Evolutionary conservation across 2,113 vertebrate genomes (phyloP), one percentile per base, ranked within the genome.

Genomic region (Clupea harengus): DNA sequence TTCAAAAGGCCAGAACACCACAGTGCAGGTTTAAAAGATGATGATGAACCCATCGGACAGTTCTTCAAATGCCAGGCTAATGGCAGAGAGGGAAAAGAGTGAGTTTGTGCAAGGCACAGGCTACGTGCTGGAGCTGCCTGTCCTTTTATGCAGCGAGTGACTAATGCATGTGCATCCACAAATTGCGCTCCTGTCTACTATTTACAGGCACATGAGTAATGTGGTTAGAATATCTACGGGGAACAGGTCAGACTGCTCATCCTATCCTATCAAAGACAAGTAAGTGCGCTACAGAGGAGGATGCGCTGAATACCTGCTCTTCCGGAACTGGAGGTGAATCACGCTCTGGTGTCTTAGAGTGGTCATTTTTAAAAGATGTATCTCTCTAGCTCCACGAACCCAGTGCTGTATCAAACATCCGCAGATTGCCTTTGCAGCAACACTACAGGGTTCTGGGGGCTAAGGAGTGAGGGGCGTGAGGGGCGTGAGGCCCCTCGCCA

Each of bases 201-300:
- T 78, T 78, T 78, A 78, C 72, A 78, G 72, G 13, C 32, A 78
- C 28, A 78, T 78, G 72, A 13, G 72, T 39, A 32, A 78, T 78
- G 72, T 78, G 72, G 7, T 39, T 44, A 13, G 28, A 72, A 72
- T 72, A 72, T 72, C 64, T 7, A 25, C n/a, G 8, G 64, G 64
- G 4, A 67, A 28, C 64, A 11, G 64, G 64, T 72, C 64, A 28
- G 64, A 67, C 28, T 39, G 32, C 72, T 13, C 44, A 78, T 39
- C 72, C 28, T n/a, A n/a, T 13, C 72, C 13, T 32, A 17, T 5
- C 11, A 78, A 32, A 39, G 72, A 78, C 3, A 39, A 5, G 72
- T 15, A 28, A 78, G 28, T 78, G 72, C 2, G 15, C 3, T 78
- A 78, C 32, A 9, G 64, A 1, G 64, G 25, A 78, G 72, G 72